A percentile compares a stretch with the other conserved stretches of the same genome.
phyloP scores from a whole-genome alignment of 1,140 invertebrate genomes.

The Hycleus cichorii region DNA sequence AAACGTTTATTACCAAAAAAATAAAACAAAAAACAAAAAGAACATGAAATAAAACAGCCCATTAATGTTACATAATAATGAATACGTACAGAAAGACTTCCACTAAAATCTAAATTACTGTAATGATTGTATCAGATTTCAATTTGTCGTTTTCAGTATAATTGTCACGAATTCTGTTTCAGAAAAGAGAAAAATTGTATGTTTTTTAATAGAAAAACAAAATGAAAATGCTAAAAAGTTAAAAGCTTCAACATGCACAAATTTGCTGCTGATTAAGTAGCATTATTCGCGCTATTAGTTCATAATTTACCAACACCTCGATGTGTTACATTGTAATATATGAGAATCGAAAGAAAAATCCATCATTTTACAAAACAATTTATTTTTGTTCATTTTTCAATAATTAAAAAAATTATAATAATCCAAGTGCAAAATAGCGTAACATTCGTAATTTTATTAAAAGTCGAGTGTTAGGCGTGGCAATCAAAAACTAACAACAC shows the following conservation, averaged over 20 bases:
- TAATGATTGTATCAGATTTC: constrained; percentile 18
- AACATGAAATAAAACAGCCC: too few relatives aligned
- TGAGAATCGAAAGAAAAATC: too few relatives aligned
- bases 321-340: not conserved
- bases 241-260: constrained; percentile 8
- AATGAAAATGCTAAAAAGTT: constrained; percentile 5
- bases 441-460: too few relatives aligned
- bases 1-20: constrained; percentile 27
- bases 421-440: too few relatives aligned
- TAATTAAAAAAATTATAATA: too few relatives aligned
- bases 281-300: constrained; percentile 1
- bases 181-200: constrained; percentile 22
- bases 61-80: constrained; percentile 9
- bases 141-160: constrained; percentile 31
- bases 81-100: constrained; percentile 16
- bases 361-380: too few relatives aligned
- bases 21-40: not conserved
- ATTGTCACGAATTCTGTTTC: constrained; percentile 28
- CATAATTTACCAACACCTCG: constrained; percentile 9
- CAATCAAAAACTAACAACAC: too few relatives aligned
- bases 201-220: not conserved
- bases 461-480: too few relatives aligned
- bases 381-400: too few relatives aligned
- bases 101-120: constrained; percentile 25
- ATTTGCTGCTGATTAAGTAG: constrained; percentile 4